Evolutionary conservation across 2,797 vertebrate species (phyloP).

Genomic region (Alca torda): DNA sequence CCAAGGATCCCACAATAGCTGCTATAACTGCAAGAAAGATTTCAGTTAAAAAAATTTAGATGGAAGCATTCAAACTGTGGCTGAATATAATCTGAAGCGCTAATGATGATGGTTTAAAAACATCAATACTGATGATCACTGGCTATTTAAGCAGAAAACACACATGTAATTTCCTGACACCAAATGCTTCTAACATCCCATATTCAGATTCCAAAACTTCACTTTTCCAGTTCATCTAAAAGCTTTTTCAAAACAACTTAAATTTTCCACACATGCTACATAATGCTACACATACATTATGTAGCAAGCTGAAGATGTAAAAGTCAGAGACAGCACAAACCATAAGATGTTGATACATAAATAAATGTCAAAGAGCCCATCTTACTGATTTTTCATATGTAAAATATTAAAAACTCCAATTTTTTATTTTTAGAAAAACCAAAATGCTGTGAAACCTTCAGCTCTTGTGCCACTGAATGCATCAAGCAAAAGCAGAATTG

Average conservation of each 20-base stretch:
- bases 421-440: not conserved
- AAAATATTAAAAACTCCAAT: not conserved
- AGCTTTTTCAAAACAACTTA: not conserved
- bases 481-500: not conserved
- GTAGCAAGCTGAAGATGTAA: not conserved
- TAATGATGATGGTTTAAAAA: not conserved
- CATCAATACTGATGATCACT: not conserved
- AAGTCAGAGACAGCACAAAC: not conserved
- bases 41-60: not conserved
- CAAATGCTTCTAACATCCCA: not conserved
- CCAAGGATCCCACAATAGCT: not conserved
- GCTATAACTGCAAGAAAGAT: not conserved
- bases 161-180: not conserved
- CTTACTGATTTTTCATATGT: not conserved
- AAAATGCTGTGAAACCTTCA: not conserved
- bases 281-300: too few relatives aligned
- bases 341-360: not conserved
- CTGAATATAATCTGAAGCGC: not conserved
- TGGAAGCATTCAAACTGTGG: not conserved
- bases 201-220: not conserved
- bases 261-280: not conserved
- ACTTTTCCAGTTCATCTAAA: not conserved
- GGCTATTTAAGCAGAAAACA: not conserved
- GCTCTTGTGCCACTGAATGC: not conserved
- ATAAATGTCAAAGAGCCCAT: not conserved